A percentile compares a stretch with the other conserved stretches of the same genome.
These are phyloP conservation scores for Trachemys scripta DNA, from an alignment of 2,113 vertebrate species.

Conservation along the genomic window DNA sequence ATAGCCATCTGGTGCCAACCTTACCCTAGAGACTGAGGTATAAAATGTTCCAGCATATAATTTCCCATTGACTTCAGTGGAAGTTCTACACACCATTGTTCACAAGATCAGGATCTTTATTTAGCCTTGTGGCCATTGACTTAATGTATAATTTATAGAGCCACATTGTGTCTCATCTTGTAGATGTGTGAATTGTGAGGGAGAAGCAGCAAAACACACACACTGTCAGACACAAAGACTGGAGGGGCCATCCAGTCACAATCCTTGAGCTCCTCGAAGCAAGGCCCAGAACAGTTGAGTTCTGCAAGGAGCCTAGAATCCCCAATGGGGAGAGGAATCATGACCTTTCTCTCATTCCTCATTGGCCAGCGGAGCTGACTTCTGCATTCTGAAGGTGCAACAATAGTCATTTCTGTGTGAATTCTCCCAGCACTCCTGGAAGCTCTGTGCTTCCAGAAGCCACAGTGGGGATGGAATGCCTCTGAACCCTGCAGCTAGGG, in stretches of 20 bases:
- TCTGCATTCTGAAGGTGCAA: not conserved
- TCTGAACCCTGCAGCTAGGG: not conserved
- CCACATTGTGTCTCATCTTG: not conserved
- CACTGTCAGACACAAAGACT: not conserved
- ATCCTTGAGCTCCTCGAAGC: too few relatives aligned
- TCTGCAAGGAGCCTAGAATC: too few relatives aligned
- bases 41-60: not conserved
- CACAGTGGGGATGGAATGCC: not conserved
- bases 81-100: not conserved
- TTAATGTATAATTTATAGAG: not conserved
- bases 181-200: not conserved
- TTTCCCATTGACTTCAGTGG: not conserved
- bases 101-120: not conserved
- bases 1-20: not conserved
- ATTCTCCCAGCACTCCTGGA: not conserved
- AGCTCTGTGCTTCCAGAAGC: not conserved
- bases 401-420: not conserved
- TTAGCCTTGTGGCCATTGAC: not conserved
- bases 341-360: not conserved
- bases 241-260: too few relatives aligned
- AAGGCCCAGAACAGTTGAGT: too few relatives aligned
- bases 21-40: not conserved
- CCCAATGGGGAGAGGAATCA: not conserved
- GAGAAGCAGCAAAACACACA: not conserved
- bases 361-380: rapidly evolving